Conservation (phyloP, 2,797 vertebrate species). For the Merluccius polli region DNA sequence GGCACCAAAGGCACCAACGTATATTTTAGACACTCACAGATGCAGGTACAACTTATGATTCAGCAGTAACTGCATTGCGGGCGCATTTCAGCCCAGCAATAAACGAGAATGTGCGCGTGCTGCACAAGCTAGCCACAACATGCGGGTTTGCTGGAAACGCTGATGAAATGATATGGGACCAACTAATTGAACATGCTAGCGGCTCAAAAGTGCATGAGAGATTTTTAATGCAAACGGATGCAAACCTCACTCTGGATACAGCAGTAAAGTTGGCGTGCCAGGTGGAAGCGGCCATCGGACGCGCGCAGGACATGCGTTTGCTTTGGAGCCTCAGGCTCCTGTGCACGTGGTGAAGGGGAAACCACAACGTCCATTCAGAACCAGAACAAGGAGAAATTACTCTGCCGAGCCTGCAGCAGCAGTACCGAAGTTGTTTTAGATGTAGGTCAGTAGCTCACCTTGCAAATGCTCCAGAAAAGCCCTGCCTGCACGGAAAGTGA, state of each 20-base stretch:
- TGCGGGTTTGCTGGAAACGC: too few relatives aligned
- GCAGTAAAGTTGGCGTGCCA: background rate
- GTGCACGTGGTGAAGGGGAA: conserved; percentile 1
- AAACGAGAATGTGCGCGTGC: too few relatives aligned
- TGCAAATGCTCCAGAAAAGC: conserved; percentile 1
- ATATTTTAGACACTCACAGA: too few relatives aligned
- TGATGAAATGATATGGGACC: too few relatives aligned
- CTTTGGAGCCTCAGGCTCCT: background rate
- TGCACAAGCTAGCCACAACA: too few relatives aligned
- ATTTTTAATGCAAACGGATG: too few relatives aligned
- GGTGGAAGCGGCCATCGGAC: background rate
- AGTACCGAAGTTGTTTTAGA: background rate
- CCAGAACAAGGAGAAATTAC: background rate
- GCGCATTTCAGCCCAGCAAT: too few relatives aligned
- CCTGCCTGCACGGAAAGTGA: background rate
- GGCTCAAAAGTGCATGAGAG: too few relatives aligned
- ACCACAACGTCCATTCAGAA: background rate
- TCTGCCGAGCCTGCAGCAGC: background rate
- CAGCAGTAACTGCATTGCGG: too few relatives aligned
- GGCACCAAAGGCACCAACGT: too few relatives aligned
- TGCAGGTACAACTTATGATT: too few relatives aligned
- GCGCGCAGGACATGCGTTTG: background rate
- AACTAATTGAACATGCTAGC: too few relatives aligned
- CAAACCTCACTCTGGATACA: background rate
- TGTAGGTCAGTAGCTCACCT: background rate